phyloP scores from a whole-genome alignment of 2,888 invertebrate genomes.

The Himalopsyche kuldschensis region DNA sequence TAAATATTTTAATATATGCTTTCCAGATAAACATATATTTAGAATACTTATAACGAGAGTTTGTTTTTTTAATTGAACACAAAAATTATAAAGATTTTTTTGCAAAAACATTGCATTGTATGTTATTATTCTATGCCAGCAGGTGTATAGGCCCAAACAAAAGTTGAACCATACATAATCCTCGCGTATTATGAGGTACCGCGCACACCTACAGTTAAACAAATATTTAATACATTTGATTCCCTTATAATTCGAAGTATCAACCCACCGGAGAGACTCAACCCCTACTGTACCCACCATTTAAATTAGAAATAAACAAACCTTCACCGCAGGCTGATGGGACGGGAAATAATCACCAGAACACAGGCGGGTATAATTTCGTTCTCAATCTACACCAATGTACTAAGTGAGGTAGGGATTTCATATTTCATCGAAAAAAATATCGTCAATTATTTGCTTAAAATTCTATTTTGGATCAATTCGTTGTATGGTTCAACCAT shows the following conservation, averaged over 20 bases:
- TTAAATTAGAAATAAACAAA: conserved; percentile 41
- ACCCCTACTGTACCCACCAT: conserved; percentile 19
- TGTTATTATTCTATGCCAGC: background rate
- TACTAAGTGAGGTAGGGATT: background rate
- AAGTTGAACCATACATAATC: conserved; percentile 17
- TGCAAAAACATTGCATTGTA: background rate
- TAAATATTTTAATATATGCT: no score
- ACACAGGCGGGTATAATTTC: conserved; percentile 36
- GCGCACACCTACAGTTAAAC: conserved; percentile 30
- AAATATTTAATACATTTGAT: conserved; percentile 38
- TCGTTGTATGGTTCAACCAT: no score
- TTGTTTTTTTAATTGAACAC: no score
- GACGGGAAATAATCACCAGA: conserved; percentile 37
- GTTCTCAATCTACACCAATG: conserved; percentile 23
- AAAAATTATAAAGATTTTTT: background rate
- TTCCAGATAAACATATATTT: no score
- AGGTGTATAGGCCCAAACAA: background rate
- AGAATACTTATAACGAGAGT: no score
- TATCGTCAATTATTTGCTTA: no score
- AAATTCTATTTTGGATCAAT: no score
- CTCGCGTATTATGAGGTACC: conserved; percentile 22
- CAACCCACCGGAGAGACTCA: conserved; percentile 8
- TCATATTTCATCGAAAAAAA: no score
- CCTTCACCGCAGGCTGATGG: conserved; percentile 20
- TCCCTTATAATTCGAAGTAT: conserved; percentile 34